Conservation (phyloP, 35 echinoderm and acorn worm species). For the Ophioderma brevispina region DNA sequence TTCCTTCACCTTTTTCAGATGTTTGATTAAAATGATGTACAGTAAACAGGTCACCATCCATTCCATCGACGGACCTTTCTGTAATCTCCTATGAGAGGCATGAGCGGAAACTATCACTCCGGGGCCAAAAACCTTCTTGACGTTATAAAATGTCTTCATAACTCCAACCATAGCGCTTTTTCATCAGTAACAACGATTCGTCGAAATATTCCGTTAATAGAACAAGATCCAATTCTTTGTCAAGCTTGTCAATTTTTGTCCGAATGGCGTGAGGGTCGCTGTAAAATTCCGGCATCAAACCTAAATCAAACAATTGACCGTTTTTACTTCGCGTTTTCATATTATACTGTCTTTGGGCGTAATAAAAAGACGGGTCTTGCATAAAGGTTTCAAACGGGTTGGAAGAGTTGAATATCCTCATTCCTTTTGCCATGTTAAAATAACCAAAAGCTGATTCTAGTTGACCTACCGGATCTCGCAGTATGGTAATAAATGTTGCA, state of each 20-base stretch:
- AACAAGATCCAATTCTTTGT: slow-evolving; percentile 76
- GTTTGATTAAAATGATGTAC: too few relatives aligned
- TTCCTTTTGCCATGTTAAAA: slow-evolving; percentile 54
- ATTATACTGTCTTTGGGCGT: slow-evolving; percentile 5
- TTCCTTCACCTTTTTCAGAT: too few relatives aligned
- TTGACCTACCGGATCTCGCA: slow-evolving; percentile 61
- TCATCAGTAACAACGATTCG: slow-evolving; percentile 66
- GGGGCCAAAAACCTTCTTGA: too few relatives aligned
- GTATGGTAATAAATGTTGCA: slow-evolving; percentile 71
- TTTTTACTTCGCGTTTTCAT: slow-evolving; percentile 43
- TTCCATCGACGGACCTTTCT: too few relatives aligned
- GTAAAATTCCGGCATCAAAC: slow-evolving; percentile 22
- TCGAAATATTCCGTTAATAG: slow-evolving; percentile 75
- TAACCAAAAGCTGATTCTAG: slow-evolving; percentile 82
- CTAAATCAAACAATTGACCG: slow-evolving; percentile 70
- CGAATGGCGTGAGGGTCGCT: slow-evolving; percentile 17
- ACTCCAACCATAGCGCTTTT: slow-evolving; percentile 62
- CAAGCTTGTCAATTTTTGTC: slow-evolving; percentile 29
- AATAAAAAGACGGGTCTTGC: slow-evolving; percentile 28
- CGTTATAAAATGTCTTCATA: slow-evolving; percentile 84
- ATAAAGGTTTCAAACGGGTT: slow-evolving; percentile 60
- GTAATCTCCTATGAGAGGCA: too few relatives aligned
- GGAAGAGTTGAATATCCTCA: slow-evolving; percentile 4
- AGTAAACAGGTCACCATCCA: too few relatives aligned
- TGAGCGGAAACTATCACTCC: too few relatives aligned